phyloP scores from a whole-genome alignment of 1,140 invertebrate species.

The Maconellicoccus hirsutus region DNA sequence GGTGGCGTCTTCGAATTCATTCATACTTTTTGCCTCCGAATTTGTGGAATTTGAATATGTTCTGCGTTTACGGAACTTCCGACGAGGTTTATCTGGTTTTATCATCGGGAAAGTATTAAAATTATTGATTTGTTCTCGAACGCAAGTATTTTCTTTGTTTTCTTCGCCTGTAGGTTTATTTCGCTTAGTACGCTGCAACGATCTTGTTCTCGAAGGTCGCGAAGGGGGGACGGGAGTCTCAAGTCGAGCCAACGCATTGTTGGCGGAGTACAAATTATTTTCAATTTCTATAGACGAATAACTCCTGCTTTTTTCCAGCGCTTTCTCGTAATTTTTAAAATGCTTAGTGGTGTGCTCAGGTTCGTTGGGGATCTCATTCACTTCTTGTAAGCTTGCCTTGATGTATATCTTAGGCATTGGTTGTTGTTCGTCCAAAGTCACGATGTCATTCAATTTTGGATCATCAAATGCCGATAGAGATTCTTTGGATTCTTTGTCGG shows the following conservation, averaged over 20 bases:
- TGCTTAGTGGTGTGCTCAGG: not conserved
- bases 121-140: not conserved
- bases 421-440: not conserved
- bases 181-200: not conserved
- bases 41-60: constrained; percentile 13
- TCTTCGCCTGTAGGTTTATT: not conserved
- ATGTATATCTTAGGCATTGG: not conserved
- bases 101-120: constrained; percentile 4
- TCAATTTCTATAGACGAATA: not conserved
- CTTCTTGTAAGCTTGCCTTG: not conserved
- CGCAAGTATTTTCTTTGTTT: not conserved
- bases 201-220: not conserved
- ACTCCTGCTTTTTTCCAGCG: not conserved
- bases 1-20: not conserved
- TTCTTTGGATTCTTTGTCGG: constrained; percentile 10
- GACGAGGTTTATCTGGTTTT: constrained; percentile 11
- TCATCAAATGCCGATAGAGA: constrained; percentile 1
- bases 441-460: not conserved
- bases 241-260: not conserved
- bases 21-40: not conserved
- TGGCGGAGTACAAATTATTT: not conserved
- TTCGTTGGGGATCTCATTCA: not conserved
- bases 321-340: constrained; percentile 8
- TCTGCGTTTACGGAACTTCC: not conserved
- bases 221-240: not conserved